A percentile compares a stretch with the other conserved stretches of the same genome.
phyloP scores from a whole-genome alignment of 2,113 vertebrate genomes.

The Procavia capensis region DNA sequence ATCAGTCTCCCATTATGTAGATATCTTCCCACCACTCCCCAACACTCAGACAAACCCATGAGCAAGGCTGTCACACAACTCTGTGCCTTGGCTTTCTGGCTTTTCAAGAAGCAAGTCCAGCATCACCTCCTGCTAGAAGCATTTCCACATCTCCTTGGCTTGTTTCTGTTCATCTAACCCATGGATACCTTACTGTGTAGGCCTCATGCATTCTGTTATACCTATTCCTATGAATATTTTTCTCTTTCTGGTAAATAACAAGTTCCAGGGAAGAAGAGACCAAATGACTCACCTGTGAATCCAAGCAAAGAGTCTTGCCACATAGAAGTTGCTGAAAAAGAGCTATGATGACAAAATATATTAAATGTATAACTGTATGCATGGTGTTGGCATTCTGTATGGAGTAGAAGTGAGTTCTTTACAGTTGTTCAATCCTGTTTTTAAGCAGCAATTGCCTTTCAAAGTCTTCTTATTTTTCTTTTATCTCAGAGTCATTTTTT shows the following conservation, averaged over 20 bases:
- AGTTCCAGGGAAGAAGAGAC: not conserved
- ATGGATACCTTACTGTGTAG: not conserved
- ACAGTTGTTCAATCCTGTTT: not conserved
- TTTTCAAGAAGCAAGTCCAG: not conserved
- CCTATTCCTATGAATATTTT: not conserved
- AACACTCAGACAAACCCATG: rapidly evolving
- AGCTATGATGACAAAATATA: not conserved
- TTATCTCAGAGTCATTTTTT: not conserved
- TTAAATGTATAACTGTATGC: not conserved
- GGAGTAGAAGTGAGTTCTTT: not conserved
- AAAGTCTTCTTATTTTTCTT: not conserved
- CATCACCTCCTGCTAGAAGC: not conserved
- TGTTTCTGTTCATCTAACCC: not conserved
- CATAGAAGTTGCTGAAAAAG: not conserved
- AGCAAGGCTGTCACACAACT: not conserved
- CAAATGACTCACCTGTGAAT: not conserved
- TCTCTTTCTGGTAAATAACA: not conserved
- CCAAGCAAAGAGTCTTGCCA: not conserved
- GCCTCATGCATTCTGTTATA: not conserved
- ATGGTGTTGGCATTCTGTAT: not conserved
- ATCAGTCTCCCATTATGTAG: not conserved
- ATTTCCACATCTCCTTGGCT: not conserved
- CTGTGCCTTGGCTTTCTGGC: not conserved
- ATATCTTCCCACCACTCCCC: not conserved
- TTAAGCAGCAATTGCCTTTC: not conserved